Percentiles rank a stretch among this genome's conserved stretches.
phyloP scores from a whole-genome alignment of 2,888 invertebrate genomes.

The Apantesis nais region DNA sequence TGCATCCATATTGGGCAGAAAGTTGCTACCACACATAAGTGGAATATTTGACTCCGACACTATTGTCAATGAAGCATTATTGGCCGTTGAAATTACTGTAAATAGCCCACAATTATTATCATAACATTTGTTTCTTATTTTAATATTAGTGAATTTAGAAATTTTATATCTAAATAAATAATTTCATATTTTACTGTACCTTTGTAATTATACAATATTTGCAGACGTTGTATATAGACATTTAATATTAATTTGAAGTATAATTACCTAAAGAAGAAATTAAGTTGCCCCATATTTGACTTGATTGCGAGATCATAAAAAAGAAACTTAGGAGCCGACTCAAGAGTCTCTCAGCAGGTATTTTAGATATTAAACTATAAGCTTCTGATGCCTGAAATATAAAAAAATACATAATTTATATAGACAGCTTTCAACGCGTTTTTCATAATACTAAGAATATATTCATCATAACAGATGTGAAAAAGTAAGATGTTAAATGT shows the following conservation, averaged over 20 bases:
- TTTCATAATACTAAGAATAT: too few species aligned
- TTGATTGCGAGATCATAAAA: constrained; percentile 90
- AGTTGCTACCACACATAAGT: constrained; percentile 79
- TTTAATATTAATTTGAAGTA: not conserved
- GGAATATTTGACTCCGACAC: constrained; percentile 71
- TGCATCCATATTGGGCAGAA: constrained; percentile 72
- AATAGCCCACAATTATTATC: not conserved
- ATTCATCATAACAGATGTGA: too few species aligned
- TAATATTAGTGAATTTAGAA: too few species aligned
- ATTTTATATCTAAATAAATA: too few species aligned
- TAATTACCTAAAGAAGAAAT: constrained; percentile 85
- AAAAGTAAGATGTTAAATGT: too few species aligned
- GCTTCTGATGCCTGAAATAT: constrained; percentile 81
- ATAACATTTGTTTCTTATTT: too few species aligned
- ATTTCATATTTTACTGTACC: too few species aligned
- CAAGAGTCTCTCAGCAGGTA: constrained; percentile 84
- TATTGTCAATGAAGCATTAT: constrained; percentile 75
- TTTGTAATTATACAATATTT: too few species aligned
- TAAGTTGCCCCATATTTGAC: constrained; percentile 89
- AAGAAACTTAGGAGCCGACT: constrained; percentile 90
- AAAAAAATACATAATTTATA: not conserved
- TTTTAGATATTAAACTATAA: constrained; percentile 83
- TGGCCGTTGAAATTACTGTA: constrained; percentile 76
- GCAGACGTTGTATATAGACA: too few species aligned
- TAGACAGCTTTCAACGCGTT: too few species aligned